Base-by-base conservation (phyloP, 2,888 invertebrate genomes). In the Drosophila maculinotata region DNA sequence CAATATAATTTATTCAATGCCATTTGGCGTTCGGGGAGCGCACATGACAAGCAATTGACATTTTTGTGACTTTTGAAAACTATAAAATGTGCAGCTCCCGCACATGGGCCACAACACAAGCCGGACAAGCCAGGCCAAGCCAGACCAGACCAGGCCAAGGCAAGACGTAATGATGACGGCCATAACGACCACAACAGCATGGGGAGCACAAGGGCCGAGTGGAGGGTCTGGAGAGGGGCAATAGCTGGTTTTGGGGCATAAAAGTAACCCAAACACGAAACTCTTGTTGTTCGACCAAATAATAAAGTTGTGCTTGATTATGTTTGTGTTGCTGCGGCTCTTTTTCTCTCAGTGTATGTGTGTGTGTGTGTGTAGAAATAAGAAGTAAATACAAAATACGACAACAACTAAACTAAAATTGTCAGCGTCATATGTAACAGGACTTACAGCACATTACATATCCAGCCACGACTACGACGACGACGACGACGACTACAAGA, bases 61-160 rank as follows among this genome's bases (percentile, higher is more conserved):
- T 88, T 85, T 88, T 87, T 88, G 82, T 67, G 88, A 85, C 88
- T 86, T 84, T 88, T 86, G 49, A 76, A 88, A 84, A 84, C 88
- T 84, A 84, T 84, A 88, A 84, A 88, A 83, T 87, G 88, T 87
- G 88, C 83, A 85, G 67, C 74, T 58, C 42, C 20, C 36, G 48
- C 49, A 26, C 31, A 45, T n/a, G n/a, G n/a, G n/a, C n/a, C n/a
- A n/a, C n/a, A n/a, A n/a, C n/a, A 41, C 57, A 49, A 53, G 45
- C 39, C 17, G 33, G 15, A 39, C 33, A 62, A 36, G 30, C 45
- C 42, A 47, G 35, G 20, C 26, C 64, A 65, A 26, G 31, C 9
- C 48, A 36, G 39, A 31, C 28, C 36, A 26, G 31, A 30, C 38
- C 38, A 35, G 30, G 36, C 42, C 70, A 69, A 63, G 76, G 62